Base-by-base conservation (phyloP, 2,888 invertebrate species). In the Eudemis profundana region DNA sequence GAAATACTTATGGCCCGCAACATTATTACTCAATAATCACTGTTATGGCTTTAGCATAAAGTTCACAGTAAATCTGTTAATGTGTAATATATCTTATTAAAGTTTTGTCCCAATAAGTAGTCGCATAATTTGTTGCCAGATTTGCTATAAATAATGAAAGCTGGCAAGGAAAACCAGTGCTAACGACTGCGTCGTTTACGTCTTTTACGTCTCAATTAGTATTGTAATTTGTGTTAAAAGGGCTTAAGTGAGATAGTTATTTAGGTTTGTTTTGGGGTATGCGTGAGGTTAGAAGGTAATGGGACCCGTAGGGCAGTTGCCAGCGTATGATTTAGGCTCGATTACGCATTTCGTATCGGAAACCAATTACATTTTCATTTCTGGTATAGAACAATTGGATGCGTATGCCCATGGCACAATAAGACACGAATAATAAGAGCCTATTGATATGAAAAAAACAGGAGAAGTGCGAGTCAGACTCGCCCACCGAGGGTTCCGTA, bases 341-440 rank as follows among this genome's bases (percentile, higher is more conserved):
- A 63, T 63, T 56, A 63, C 63, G 63, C 63, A 63, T 63, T 54
- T 54, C 40, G 40, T 21, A 47, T 63, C 56, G 10, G 49, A 36
- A 63, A 49, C 49, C 56, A 63, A 56, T 63, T 63, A 63, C 63
- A 63, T 14, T 54, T 63, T 63, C 54, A 63, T 56, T 56, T 56
- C 56, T 63, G 63, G 33, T 51, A 29, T 40, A 33, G 17, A 42
- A 51, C 38, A 46, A 53, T 44, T 47, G 46, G 33, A 57, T 46
- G 57, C 19, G 29, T 46, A 19, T 46, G 44, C n/a, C 44, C 57
- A 57, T 10, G 7, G 3, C 3, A 29, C 42, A 4, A 40, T 8
- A 5, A 5, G 44, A 10, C 14, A 49, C 49, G 27, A 7, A 4
- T 10, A 5, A 2, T 33, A n/a, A n/a, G n/a, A n/a, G n/a, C n/a